phyloP scores from a whole-genome alignment of 2,797 vertebrate genomes.

The Acanthurus lineatus region DNA sequence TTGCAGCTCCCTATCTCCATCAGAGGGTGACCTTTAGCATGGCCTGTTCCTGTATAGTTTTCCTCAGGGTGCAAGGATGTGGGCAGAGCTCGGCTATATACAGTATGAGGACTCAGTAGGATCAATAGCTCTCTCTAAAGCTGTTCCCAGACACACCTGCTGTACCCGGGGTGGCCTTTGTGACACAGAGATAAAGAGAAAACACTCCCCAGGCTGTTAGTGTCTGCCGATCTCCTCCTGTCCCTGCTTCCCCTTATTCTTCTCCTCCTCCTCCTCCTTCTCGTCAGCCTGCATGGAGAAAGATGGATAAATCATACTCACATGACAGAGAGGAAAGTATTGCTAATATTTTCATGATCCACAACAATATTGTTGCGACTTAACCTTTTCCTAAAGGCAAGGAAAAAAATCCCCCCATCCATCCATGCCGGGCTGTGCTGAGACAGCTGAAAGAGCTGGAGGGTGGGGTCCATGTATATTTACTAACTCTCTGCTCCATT shows the following conservation, averaged over 20 bases:
- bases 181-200: conserved; percentile 83
- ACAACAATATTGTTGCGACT: conserved; percentile 83
- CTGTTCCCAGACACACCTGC: conserved; percentile 79
- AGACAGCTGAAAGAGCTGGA: conserved; percentile 80
- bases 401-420: conserved; percentile 57
- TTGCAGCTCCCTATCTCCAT: conserved; percentile 58
- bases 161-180: conserved; percentile 78
- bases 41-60: conserved; percentile 68
- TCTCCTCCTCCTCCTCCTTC: conserved; percentile 24
- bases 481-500: conserved; percentile 83
- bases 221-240: conserved; percentile 64
- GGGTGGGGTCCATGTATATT: conserved; percentile 87
- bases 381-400: conserved; percentile 83
- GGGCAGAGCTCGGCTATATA: conserved; percentile 73
- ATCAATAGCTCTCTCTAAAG: conserved; percentile 80
- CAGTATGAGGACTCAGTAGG: conserved; percentile 73
- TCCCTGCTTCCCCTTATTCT: conserved; percentile 20
- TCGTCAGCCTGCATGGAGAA: conserved; percentile 45
- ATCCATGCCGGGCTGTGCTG: conserved; percentile 74
- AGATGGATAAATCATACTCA: conserved; percentile 79
- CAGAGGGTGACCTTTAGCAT: conserved; percentile 74
- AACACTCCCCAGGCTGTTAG: conserved; percentile 76
- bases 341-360: conserved; percentile 82
- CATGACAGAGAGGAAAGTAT: conserved; percentile 66
- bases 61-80: conserved; percentile 74